Evolutionary conservation across 2,113 vertebrate species (phyloP).

Genomic region (Hymenochirus boettgeri): DNA sequence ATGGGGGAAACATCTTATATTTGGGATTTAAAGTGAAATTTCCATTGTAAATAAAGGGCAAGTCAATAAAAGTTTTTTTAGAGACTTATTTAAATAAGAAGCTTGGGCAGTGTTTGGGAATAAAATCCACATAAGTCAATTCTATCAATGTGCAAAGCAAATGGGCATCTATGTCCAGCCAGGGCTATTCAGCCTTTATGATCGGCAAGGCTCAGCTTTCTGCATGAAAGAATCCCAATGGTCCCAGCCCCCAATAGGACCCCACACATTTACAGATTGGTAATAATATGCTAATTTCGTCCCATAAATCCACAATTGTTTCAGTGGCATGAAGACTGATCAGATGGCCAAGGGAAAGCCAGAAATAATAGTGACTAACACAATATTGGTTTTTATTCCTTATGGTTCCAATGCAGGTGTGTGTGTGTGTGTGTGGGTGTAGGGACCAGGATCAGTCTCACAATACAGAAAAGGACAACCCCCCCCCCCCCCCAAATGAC

Average conservation of each 20-base stretch:
- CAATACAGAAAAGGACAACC: slow-evolving; percentile 50
- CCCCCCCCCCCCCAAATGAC: slow-evolving; percentile 41
- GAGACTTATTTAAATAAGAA: slow-evolving; percentile 78
- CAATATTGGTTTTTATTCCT: slow-evolving; percentile 78
- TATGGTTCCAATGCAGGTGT: slow-evolving; percentile 68
- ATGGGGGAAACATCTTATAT: no score
- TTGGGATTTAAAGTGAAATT: slow-evolving; percentile 61
- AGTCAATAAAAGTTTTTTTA: slow-evolving; percentile 73
- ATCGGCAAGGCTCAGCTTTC: slow-evolving; percentile 83
- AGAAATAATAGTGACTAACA: slow-evolving; percentile 75
- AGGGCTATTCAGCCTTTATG: slow-evolving; percentile 78
- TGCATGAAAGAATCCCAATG: slow-evolving; percentile 85
- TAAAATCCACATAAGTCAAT: slow-evolving; percentile 98
- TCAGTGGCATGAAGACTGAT: slow-evolving; percentile 81
- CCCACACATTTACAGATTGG: slow-evolving; percentile 94
- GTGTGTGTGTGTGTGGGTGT: slow-evolving; percentile 46
- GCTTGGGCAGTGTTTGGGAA: slow-evolving; percentile 74
- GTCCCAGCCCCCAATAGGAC: slow-evolving; percentile 77
- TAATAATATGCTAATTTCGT: slow-evolving; percentile 99
- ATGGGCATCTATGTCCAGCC: slow-evolving; percentile 83
- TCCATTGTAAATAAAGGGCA: slow-evolving; percentile 73
- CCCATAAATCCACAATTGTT: slow-evolving; percentile 97
- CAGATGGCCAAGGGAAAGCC: slow-evolving; percentile 69
- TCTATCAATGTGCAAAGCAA: slow-evolving; percentile 88
- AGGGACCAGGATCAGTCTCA: slow-evolving; percentile 44